Percentiles rank a stretch among this genome's conserved stretches.
Evolutionary conservation across 2,888 invertebrate species (phyloP).

Genomic region (Oscheius sp.): DNA sequence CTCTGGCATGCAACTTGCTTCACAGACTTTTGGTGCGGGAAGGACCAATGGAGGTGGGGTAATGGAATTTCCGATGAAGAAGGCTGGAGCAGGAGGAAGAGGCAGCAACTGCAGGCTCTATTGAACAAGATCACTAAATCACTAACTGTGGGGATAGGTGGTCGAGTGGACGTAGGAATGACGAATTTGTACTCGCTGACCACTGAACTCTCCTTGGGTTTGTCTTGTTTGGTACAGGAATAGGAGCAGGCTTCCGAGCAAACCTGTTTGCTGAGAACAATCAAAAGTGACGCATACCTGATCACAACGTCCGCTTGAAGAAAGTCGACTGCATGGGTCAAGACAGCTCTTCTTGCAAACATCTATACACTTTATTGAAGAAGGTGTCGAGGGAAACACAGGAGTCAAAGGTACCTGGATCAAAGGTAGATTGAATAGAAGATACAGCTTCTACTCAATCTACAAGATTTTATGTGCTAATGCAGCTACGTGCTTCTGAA

Average conservation of each 20-base stretch:
- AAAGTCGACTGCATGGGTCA: conserved; percentile 44
- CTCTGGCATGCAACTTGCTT: not conserved
- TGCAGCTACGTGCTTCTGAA: too few relatives aligned
- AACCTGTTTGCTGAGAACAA: conserved; percentile 15
- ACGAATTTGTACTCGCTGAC: conserved; percentile 50
- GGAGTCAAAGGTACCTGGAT: not conserved
- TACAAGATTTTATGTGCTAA: too few relatives aligned
- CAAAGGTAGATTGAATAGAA: not conserved
- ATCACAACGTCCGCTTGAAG: conserved; percentile 43
- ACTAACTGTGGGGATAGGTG: conserved; percentile 10
- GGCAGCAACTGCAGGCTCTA: not conserved
- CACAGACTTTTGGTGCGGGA: not conserved
- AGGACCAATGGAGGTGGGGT: conserved; percentile 8
- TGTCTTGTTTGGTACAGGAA: conserved; percentile 52
- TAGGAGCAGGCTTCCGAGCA: conserved; percentile 53
- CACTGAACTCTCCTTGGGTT: conserved; percentile 5
- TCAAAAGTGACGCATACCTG: conserved; percentile 4
- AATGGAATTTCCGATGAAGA: conserved; percentile 7
- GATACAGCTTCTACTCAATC: too few relatives aligned
- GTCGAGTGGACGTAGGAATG: conserved; percentile 43
- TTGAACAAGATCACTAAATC: not conserved
- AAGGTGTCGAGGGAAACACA: not conserved
- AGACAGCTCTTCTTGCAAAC: conserved; percentile 47
- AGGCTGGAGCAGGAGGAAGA: conserved; percentile 1
- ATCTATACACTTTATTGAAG: conserved; percentile 41